These are phyloP conservation scores for Agonopterix subpropinquella DNA, from an alignment of 2,888 invertebrate genomes.

Conservation along the genomic window DNA sequence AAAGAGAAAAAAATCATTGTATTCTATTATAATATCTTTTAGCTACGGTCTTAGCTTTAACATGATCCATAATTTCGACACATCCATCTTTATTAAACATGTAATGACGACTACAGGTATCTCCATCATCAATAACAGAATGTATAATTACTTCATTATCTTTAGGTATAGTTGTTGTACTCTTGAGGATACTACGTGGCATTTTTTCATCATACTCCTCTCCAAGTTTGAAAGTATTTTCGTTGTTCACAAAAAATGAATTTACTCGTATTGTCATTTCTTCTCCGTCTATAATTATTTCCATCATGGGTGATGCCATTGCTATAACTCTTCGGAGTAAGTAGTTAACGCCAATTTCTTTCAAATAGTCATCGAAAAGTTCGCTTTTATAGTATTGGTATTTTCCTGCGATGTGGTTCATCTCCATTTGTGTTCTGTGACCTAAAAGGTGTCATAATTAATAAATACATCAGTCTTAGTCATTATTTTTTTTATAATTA, in stretches of 20 bases:
- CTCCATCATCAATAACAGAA: conserved; percentile 37
- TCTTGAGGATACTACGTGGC: conserved; percentile 40
- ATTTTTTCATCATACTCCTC: conserved; percentile 72
- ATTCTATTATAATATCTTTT: conserved; percentile 4
- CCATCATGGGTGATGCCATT: conserved; percentile 58
- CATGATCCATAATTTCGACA: conserved; percentile 5
- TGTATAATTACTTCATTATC: conserved; percentile 36
- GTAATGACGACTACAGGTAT: conserved; percentile 47
- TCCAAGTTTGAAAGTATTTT: conserved; percentile 55
- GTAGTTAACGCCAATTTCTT: conserved; percentile 69
- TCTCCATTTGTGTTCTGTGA: background rate
- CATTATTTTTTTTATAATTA: too few species aligned
- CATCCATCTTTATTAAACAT: conserved; percentile 40
- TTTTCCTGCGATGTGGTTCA: conserved; percentile 34
- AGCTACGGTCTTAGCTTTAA: background rate
- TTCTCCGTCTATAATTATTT: conserved; percentile 45
- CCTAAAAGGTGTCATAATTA: too few species aligned
- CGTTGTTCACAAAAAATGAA: conserved; percentile 53
- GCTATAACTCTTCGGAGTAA: conserved; percentile 70
- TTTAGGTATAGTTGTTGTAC: conserved; percentile 9
- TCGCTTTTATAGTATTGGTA: conserved; percentile 69
- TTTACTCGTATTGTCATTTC: conserved; percentile 62
- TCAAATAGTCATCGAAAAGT: conserved; percentile 70
- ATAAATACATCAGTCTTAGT: too few species aligned
- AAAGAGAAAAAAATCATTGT: background rate